These are phyloP conservation scores for Leptodactylus fallax DNA, from an alignment of 2,797 vertebrate species.

Conservation along the genomic window DNA sequence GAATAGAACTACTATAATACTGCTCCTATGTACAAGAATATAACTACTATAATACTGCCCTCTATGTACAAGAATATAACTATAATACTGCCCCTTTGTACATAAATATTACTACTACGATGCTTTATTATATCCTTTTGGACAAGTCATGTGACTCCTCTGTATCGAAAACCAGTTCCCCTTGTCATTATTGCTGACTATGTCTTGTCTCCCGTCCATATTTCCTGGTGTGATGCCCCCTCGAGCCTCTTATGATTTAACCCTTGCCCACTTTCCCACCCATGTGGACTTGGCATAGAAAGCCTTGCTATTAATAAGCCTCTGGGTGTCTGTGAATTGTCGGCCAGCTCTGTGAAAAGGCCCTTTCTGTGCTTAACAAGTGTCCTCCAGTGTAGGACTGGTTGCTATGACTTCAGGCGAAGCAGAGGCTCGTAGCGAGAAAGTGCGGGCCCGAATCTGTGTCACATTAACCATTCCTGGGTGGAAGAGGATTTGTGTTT, in stretches of 20 bases:
- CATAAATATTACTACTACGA: no score
- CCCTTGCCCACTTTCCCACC: neutral
- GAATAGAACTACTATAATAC: no score
- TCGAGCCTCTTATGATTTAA: neutral
- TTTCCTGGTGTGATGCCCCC: neutral
- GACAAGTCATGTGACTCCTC: no score
- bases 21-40: no score
- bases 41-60: no score
- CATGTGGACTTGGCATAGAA: neutral
- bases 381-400: neutral
- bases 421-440: neutral
- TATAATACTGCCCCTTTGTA: no score
- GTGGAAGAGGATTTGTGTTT: neutral
- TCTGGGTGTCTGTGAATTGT: neutral
- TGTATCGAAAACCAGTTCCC: no score
- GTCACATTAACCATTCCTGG: conserved; percentile 7
- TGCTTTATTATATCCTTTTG: no score
- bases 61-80: no score
- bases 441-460: conserved; percentile 15
- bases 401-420: conserved; percentile 23
- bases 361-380: neutral
- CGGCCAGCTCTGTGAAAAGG: conserved; percentile 11
- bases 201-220: no score
- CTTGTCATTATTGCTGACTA: no score
- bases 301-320: neutral